Conservation (phyloP, 2,797 vertebrate genomes). For the Setipinna tenuifilis region DNA sequence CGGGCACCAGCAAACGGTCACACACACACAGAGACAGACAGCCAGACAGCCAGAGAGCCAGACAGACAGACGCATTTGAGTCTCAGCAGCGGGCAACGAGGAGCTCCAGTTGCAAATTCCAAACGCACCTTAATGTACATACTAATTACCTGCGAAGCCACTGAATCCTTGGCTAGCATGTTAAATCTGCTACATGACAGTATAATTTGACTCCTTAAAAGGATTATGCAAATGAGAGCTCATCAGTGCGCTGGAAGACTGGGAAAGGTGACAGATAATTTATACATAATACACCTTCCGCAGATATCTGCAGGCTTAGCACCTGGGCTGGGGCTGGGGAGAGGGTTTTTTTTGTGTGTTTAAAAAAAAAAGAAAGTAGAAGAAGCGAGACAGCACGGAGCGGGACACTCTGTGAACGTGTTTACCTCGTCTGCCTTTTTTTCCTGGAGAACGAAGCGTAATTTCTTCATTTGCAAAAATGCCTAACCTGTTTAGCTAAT, state of each 20-base stretch:
- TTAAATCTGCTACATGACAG: slow-evolving; percentile 96
- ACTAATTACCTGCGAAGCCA: slow-evolving; percentile 89
- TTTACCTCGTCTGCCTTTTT: slow-evolving; percentile 65
- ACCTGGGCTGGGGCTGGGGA: slow-evolving; percentile 80
- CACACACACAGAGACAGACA: no score
- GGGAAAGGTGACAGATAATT: slow-evolving; percentile 95
- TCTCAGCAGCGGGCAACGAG: slow-evolving; percentile 55
- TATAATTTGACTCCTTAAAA: slow-evolving; percentile 96
- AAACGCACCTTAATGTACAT: slow-evolving; percentile 89
- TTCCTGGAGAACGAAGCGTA: slow-evolving; percentile 35
- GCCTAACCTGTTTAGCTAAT: slow-evolving; percentile 54
- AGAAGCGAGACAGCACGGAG: slow-evolving; percentile 58
- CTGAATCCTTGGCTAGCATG: slow-evolving; percentile 89
- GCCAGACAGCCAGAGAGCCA: no score
- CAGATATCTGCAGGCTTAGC: slow-evolving; percentile 85
- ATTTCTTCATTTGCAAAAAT: slow-evolving; percentile 49
- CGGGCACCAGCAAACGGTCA: no score
- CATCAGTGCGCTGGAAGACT: slow-evolving; percentile 90
- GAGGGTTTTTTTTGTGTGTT: slow-evolving; percentile 69
- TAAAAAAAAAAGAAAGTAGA: slow-evolving; percentile 22
- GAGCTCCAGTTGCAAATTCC: slow-evolving; percentile 70
- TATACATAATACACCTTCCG: slow-evolving; percentile 92
- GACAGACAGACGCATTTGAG: slow-evolving; percentile 77
- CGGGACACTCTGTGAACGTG: slow-evolving; percentile 72
- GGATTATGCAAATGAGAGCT: slow-evolving; percentile 94